Evolutionary conservation across 2,888 invertebrate genomes (phyloP).

Genomic region (Brassicogethes aeneus): DNA sequence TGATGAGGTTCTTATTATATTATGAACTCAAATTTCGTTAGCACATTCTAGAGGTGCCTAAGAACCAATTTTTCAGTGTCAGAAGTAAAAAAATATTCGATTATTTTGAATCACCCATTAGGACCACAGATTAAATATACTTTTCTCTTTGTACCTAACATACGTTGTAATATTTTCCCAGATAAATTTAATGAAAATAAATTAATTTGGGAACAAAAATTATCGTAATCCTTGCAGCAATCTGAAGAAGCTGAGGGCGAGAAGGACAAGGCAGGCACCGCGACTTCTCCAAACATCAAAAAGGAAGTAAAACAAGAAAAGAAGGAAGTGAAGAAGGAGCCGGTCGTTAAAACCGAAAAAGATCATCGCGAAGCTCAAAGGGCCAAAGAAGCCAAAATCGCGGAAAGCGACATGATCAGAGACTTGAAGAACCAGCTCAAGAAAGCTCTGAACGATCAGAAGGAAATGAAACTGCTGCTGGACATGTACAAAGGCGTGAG

Average conservation of each 20-base stretch:
- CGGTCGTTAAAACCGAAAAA: conserved; percentile 53
- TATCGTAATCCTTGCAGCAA: conserved; percentile 22
- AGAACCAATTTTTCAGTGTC: too few species aligned
- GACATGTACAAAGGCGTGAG: conserved; percentile 98
- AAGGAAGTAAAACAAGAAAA: conserved; percentile 50
- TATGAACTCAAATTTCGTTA: too few species aligned
- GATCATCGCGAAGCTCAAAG: conserved; percentile 54
- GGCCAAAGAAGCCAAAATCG: conserved; percentile 53
- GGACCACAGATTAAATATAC: too few species aligned
- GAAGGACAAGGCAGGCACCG: conserved; percentile 37
- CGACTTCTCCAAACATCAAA: conserved; percentile 43
- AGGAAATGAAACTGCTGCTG: conserved; percentile 85
- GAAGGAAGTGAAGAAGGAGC: conserved; percentile 50
- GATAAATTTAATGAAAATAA: too few species aligned
- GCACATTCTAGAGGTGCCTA: too few species aligned
- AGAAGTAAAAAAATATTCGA: too few species aligned
- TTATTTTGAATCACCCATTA: too few species aligned
- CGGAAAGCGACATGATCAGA: conserved; percentile 68
- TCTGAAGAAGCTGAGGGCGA: conserved; percentile 41
- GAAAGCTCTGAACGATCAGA: conserved; percentile 87
- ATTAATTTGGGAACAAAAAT: too few species aligned
- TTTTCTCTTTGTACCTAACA: too few species aligned
- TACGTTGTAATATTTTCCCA: too few species aligned
- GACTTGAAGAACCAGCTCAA: conserved; percentile 89
- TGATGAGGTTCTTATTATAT: too few species aligned